Evolutionary conservation across 2,113 vertebrate genomes (phyloP).

Genomic region (Oncorhynchus tshawytscha): DNA sequence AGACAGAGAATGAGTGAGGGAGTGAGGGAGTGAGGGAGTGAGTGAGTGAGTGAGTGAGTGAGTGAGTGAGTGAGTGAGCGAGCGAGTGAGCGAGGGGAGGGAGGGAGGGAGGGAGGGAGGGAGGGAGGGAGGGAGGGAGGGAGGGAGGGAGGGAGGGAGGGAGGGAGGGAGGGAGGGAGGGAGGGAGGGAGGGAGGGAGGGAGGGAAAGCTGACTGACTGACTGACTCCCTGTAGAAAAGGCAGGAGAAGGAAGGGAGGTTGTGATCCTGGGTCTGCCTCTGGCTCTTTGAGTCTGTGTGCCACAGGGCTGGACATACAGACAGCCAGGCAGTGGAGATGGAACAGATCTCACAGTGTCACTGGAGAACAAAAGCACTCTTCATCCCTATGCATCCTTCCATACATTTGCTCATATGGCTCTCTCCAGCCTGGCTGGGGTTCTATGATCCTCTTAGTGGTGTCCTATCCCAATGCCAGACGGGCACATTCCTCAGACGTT

Average conservation of each 20-base stretch:
- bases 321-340: background rate
- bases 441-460: too few relatives aligned
- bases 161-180: background rate
- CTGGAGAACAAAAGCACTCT: too few relatives aligned
- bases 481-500: too few relatives aligned
- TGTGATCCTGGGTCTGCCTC: background rate
- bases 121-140: slow-evolving; percentile 2
- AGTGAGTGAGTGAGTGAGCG: slow-evolving; percentile 16
- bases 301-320: too few relatives aligned
- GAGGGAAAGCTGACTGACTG: background rate
- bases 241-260: slow-evolving; percentile 3
- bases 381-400: too few relatives aligned
- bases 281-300: too few relatives aligned
- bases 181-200: slow-evolving; percentile 9
- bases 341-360: too few relatives aligned
- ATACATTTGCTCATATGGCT: too few relatives aligned
- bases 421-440: too few relatives aligned
- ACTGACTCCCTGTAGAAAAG: slow-evolving; percentile 5
- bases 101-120: slow-evolving; percentile 12
- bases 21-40: background rate
- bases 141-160: slow-evolving; percentile 53
- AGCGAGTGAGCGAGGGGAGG: slow-evolving; percentile 4
- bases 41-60: slow-evolving; percentile 52
- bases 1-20: slow-evolving; percentile 23
- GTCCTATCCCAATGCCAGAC: too few relatives aligned